Percentiles rank a stretch among this genome's conserved stretches.
Evolutionary conservation across 53 echinoderm and acorn worm species (phyloP).

Genomic region (Holothuria scabra): DNA sequence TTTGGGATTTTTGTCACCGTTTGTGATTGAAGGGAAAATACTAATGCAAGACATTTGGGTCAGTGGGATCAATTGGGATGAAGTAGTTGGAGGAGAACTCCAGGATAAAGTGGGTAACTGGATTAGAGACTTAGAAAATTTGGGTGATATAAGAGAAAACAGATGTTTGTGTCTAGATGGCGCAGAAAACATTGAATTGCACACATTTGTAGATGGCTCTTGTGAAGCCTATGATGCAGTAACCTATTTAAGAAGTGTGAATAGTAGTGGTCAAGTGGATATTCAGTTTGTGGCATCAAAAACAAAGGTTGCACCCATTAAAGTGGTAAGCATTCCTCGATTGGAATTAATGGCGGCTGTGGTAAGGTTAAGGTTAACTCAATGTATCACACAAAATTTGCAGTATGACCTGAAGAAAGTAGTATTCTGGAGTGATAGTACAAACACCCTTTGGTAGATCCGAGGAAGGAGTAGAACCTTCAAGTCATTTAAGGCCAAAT

Average conservation of each 20-base stretch:
- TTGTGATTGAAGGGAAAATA: neutral
- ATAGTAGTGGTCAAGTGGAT: neutral
- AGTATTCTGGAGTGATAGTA: slow-evolving; percentile 67
- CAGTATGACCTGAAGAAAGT: neutral
- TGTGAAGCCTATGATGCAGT: slow-evolving; percentile 43
- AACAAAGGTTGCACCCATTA: slow-evolving; percentile 47
- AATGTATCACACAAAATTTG: slow-evolving; percentile 20
- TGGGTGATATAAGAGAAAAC: neutral
- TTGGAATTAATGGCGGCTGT: slow-evolving; percentile 45
- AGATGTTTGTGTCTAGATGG: slow-evolving; percentile 32
- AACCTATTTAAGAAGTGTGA: slow-evolving; percentile 13
- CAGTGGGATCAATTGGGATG: slow-evolving; percentile 15
- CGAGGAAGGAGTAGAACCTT: slow-evolving; percentile 52
- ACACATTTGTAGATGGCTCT: slow-evolving; percentile 41
- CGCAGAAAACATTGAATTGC: neutral
- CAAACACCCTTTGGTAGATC: slow-evolving; percentile 67
- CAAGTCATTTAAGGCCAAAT: slow-evolving; percentile 70
- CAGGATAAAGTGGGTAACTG: neutral
- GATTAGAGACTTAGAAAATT: neutral
- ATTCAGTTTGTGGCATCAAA: slow-evolving; percentile 38
- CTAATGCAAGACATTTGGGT: slow-evolving; percentile 39
- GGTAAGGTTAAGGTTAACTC: slow-evolving; percentile 23
- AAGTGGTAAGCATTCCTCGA: slow-evolving; percentile 41
- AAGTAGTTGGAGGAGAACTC: neutral
- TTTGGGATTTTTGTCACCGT: slow-evolving; percentile 23